Base-by-base conservation (phyloP, 2,113 vertebrate species). In the Chloropsis cyanopogon region DNA sequence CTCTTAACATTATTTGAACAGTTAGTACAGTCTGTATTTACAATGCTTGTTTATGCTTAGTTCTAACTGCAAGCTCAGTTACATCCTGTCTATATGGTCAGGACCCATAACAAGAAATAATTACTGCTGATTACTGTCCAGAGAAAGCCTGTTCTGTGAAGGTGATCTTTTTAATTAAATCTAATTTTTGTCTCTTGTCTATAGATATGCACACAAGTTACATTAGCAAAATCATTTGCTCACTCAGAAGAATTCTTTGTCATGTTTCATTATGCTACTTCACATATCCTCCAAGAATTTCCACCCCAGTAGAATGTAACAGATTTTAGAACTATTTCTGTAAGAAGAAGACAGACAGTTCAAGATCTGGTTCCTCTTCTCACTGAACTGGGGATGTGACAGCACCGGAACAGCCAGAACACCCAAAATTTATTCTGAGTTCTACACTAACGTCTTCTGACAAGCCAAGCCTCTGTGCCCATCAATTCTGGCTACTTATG, bases 241-340 rank as follows among this genome's bases (percentile, higher is more conserved):
- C 88, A 61, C 31, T 88, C 42, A 3, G 44, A 88, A 83, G 28
- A 94, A 61, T 46, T 73, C 20, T 66, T 29, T 73, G 64, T 81
- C 54, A 73, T 39, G 14, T 56, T 91, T 84, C 37, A 33, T 68
- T 68, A 63, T 44, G 60, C 35, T 79, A 35, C 46, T 92, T 80
- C 44, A 47, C 14, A 49, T 56, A 72, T 76, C 28, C 31, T 85
- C 63, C 78, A 90, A 57, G 70, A 93, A 76, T 20, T 78, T 49
- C 16, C 20, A 35, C 10, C 4, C 42, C 35, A 8, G 22, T 3
- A 50, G 49, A 56, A 73, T 5, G 3, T 53, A 90, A 80, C 82
- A 91, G 61, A 89, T 94, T 96, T 94, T 31, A 60, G 44, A 92
- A 86, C 82, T 81, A 93, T 80, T 94, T 86, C 88, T 82, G 75